Evolutionary conservation across 2,113 vertebrate species (phyloP).

Genomic region (Dicrurus megarhynchus): DNA sequence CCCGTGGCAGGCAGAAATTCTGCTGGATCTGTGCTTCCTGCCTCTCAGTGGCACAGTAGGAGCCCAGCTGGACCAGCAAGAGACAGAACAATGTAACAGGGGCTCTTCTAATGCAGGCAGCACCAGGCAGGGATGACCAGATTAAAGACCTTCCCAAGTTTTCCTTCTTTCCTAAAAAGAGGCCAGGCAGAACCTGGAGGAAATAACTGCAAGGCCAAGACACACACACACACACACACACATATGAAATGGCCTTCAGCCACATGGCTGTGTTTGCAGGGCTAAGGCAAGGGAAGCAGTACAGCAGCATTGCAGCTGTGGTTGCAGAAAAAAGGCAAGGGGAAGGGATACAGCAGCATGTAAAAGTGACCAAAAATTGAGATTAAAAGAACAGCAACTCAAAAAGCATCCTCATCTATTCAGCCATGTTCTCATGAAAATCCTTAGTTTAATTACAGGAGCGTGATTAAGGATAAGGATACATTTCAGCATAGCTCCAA

Average conservation of each 20-base stretch:
- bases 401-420: neutral
- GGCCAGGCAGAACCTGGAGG: neutral
- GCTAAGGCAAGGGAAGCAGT: neutral
- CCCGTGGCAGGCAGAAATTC: neutral
- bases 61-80: neutral
- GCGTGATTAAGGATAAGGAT: neutral
- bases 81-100: neutral
- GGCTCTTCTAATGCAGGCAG: neutral
- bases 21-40: neutral
- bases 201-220: neutral
- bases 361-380: neutral
- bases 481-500: neutral
- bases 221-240: neutral
- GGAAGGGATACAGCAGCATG: rapidly evolving
- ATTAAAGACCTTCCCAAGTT: neutral
- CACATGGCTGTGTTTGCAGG: neutral
- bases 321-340: neutral
- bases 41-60: neutral
- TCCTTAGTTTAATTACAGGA: neutral
- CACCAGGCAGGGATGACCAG: neutral
- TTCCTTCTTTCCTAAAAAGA: neutral
- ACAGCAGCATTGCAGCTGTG: neutral
- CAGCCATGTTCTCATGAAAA: neutral
- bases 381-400: neutral
- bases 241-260: rapidly evolving